Evolutionary conservation across 2,797 vertebrate species (phyloP).

Genomic region (Coregonus sp.): DNA sequence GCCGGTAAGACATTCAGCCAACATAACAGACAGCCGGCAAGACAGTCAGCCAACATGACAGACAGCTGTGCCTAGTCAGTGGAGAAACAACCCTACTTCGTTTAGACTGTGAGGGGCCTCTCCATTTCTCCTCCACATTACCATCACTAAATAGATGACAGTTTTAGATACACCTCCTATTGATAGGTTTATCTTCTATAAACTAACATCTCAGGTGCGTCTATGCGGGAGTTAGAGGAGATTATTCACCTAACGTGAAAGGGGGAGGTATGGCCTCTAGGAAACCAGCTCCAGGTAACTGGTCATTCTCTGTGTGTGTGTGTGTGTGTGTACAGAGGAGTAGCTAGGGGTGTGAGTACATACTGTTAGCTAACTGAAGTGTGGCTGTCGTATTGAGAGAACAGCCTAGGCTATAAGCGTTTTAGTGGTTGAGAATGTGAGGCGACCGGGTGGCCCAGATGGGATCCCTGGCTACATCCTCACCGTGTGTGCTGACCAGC

Average conservation of each 20-base stretch:
- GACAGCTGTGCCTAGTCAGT: conserved; percentile 34
- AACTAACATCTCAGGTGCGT: background rate
- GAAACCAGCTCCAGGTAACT: too few species aligned
- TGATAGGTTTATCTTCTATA: too few species aligned
- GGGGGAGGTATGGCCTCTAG: too few species aligned
- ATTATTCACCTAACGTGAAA: too few species aligned
- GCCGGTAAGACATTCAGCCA: too few species aligned
- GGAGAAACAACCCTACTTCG: background rate
- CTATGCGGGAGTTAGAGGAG: too few species aligned
- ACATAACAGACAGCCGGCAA: conserved; percentile 10
- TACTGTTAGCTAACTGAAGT: conserved; percentile 1
- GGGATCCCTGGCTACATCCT: too few species aligned
- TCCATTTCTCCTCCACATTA: background rate
- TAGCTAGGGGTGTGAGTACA: background rate
- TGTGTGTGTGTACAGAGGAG: too few species aligned
- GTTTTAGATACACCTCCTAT: too few species aligned
- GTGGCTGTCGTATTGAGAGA: conserved; percentile 20
- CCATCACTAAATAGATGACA: too few species aligned
- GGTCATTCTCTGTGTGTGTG: too few species aligned
- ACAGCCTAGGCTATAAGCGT: conserved; percentile 34
- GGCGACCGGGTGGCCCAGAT: conserved; percentile 33
- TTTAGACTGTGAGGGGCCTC: background rate
- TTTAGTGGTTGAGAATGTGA: conserved; percentile 55
- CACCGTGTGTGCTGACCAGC: too few species aligned
- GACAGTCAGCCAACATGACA: conserved; percentile 26